Base-by-base conservation (phyloP, 2,113 vertebrate species). In the Epinephelus lanceolatus region DNA sequence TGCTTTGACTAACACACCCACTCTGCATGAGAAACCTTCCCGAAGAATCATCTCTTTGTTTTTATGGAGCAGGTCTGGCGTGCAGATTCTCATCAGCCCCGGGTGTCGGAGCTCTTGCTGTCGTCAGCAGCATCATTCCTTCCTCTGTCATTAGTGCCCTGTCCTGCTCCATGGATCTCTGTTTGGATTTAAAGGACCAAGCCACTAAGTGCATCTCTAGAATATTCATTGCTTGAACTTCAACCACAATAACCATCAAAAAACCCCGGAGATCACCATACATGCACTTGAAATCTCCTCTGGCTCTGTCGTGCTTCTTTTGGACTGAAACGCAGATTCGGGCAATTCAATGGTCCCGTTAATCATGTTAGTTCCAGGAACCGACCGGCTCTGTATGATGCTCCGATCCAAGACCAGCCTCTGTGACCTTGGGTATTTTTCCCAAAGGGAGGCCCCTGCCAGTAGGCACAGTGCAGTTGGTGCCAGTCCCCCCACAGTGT, bases 181-280 rank as follows among this genome's bases (percentile, higher is more conserved):
- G 79, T 73, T 86, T 67, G 73, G 72, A 81, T 89, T 81, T 85
- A 85, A 88, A 83, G 75, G 59, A 73, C 74, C 8, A 47, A 87
- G 84, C 86, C 87, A 70, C 84, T 82, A 79, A 88, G 53, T 86
- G 71, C 74, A 84, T 86, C 87, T 87, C 63, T 69, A 67, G 65
- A 89, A 86, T 78, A 90, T 71, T 85, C 75, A 81, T 79, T 51
- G 68, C 81, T 83, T 56, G 23, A 91, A 83, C 47, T 56, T 83
- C 60, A 60, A 90, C 90, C 91, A 74, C 85, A 90, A 33, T 76
- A 84, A 89, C 80, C 84, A 89, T 88, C 61, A 80, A 84, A 85
- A 84, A 87, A 70, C 73, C 33, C 68, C 2, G 0, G 67, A 86
- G 81, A 91, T 92, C 80, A 88, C 60, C 74, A 86, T 70, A 88